A percentile compares a stretch with the other conserved stretches of the same genome.
phyloP scores from a whole-genome alignment of 1,140 invertebrate species.

The Battus philenor region DNA sequence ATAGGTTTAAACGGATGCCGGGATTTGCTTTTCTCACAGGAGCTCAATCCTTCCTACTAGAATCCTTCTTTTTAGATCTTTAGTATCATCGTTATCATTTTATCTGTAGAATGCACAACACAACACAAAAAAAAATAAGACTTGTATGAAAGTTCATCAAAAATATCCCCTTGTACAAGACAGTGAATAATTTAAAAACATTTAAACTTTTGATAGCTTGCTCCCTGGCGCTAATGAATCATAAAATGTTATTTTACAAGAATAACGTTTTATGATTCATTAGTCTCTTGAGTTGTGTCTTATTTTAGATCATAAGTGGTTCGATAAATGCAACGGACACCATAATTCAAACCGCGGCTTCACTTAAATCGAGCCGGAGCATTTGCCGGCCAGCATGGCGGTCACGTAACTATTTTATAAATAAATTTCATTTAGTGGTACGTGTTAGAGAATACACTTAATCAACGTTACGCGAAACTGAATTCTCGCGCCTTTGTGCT shows the following conservation, averaged over 20 bases:
- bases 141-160: no score
- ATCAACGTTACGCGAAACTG: background rate
- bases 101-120: no score
- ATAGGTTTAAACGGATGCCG: no score
- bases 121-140: no score
- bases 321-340: slow-evolving; percentile 42
- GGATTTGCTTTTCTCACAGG: no score
- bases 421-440: slow-evolving; percentile 18
- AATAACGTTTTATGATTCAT: slow-evolving; percentile 33
- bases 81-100: no score
- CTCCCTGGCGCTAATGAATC: no score
- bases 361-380: slow-evolving; percentile 47
- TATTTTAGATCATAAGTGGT: slow-evolving; percentile 56
- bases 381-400: slow-evolving; percentile 39
- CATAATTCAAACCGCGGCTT: slow-evolving; percentile 32
- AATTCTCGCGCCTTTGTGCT: background rate
- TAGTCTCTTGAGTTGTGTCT: slow-evolving; percentile 31
- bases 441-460: background rate
- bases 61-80: no score
- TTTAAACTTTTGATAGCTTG: no score
- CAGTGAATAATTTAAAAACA: no score
- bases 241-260: slow-evolving; percentile 2
- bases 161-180: no score
- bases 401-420: slow-evolving; percentile 25
- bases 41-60: no score